These are phyloP conservation scores for Sebastes matsubarae DNA, from an alignment of 2,797 vertebrate species.

Conservation along the genomic window DNA sequence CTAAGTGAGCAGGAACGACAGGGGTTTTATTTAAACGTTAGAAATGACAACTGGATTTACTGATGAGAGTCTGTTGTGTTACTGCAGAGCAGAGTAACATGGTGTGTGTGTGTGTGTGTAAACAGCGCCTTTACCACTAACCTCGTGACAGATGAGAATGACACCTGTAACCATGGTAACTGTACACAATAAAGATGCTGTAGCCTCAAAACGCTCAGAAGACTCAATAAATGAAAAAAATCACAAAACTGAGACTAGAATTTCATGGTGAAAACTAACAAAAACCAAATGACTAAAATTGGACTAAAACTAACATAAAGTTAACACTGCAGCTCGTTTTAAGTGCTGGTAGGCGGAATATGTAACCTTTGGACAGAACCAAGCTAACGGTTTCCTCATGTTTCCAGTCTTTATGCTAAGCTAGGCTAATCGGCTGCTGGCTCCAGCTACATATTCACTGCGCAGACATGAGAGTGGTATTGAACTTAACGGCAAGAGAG, in stretches of 20 bases:
- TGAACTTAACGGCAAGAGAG: conserved; percentile 7
- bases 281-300: background rate
- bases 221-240: background rate
- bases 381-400: background rate
- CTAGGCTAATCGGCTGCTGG: background rate
- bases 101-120: background rate
- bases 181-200: background rate
- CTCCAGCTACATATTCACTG: background rate
- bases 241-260: background rate
- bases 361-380: background rate
- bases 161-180: background rate
- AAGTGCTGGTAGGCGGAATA: background rate
- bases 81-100: background rate
- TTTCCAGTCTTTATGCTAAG: background rate
- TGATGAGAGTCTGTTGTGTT: background rate
- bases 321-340: background rate
- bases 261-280: background rate
- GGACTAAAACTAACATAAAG: background rate
- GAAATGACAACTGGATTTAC: background rate
- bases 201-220: background rate
- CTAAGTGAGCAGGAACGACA: background rate
- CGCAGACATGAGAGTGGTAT: background rate
- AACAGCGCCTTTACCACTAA: background rate
- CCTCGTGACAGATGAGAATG: accelerated
- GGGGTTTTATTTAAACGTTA: background rate